phyloP scores from a whole-genome alignment of 2,113 vertebrate genomes.

The Plestiodon gilberti region DNA sequence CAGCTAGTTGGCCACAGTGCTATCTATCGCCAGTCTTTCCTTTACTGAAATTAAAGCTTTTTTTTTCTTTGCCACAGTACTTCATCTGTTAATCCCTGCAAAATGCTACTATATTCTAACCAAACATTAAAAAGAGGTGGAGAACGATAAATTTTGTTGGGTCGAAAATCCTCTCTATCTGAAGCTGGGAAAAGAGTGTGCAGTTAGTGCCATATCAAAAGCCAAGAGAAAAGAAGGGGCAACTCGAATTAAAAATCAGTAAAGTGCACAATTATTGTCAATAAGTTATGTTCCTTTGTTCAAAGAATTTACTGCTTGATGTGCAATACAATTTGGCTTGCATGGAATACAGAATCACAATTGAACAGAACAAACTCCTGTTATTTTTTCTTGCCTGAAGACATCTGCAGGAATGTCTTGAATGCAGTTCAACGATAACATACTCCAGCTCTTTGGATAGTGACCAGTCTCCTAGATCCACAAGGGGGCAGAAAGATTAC shows the following conservation, averaged over 20 bases:
- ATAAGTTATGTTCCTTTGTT: conserved; percentile 75
- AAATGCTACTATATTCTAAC: conserved; percentile 57
- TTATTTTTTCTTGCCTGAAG: conserved; percentile 67
- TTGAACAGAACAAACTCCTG: conserved; percentile 68
- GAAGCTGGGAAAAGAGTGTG: conserved; percentile 60
- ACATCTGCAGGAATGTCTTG: conserved; percentile 64
- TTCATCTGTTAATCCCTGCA: conserved; percentile 70
- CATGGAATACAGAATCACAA: conserved; percentile 76
- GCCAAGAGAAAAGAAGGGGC: conserved; percentile 16
- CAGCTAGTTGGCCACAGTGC: conserved; percentile 51
- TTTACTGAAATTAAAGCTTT: conserved; percentile 66
- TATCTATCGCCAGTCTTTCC: conserved; percentile 52
- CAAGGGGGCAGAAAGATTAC: conserved; percentile 55
- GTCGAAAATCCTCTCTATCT: conserved; percentile 56
- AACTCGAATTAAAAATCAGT: conserved; percentile 65
- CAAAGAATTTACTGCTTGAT: conserved; percentile 69
- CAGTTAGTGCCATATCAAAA: conserved; percentile 63
- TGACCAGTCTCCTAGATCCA: conserved; percentile 59
- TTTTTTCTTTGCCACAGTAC: conserved; percentile 50
- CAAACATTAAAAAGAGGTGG: conserved; percentile 65
- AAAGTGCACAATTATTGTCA: conserved; percentile 80
- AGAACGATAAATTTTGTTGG: conserved; percentile 61
- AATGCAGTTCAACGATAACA: conserved; percentile 65
- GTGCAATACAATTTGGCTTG: conserved; percentile 79
- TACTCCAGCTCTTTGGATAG: conserved; percentile 82